Base-by-base conservation (phyloP, 2,113 vertebrate genomes). In the Rhinopithecus roxellana region DNA sequence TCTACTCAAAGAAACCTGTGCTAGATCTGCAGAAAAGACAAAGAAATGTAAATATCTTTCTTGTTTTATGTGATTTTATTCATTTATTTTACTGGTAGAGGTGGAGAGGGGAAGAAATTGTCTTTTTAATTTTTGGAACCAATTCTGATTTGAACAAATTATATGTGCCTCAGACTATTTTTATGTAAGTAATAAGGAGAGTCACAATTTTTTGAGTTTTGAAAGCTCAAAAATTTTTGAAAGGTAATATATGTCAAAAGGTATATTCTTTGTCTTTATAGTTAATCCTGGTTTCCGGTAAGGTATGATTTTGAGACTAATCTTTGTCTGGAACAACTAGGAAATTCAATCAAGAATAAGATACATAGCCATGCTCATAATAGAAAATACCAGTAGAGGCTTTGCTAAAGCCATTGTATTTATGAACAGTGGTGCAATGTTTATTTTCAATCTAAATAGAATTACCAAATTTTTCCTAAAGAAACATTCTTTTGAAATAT, bases 1-100 rank as follows among this genome's bases (percentile, higher is more conserved):
- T 97, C 98, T 99, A 79, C 99, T 99, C 11, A 99, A 99, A 98
- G 99, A 99, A 98, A 99, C 99, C 10, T 99, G 99, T 98, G 97
- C 99, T 97, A 98, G 99, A 96, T 98, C 99, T 97, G 96, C 99
- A 98, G 99, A 99, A 97, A 99, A 99, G 98, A 99, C 99, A 94
- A 99, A 98, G 96, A 98, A 99, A 97, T 99, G 99, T 99, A 99
- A 99, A 98, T 99, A 87, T 72, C 45, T 57, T 91, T 98, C 82
- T 70, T 57, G 25, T 93, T 97, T 95, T 97, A 45, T 82, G 89
- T 98, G 64, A 35, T 94, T 90, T 79, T 97, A 45, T 88, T 1
- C 92, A 10, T 78, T 93, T 94, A 89, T 70, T 79, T 96, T 55
- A 97, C 61, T 95, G 16, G 22, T 80, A 6, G 55, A 75, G 8